Evolutionary conservation across 2,797 vertebrate species (phyloP), one percentile per base, ranked within the genome.

Genomic region (Erpetoichthys calabaricus): DNA sequence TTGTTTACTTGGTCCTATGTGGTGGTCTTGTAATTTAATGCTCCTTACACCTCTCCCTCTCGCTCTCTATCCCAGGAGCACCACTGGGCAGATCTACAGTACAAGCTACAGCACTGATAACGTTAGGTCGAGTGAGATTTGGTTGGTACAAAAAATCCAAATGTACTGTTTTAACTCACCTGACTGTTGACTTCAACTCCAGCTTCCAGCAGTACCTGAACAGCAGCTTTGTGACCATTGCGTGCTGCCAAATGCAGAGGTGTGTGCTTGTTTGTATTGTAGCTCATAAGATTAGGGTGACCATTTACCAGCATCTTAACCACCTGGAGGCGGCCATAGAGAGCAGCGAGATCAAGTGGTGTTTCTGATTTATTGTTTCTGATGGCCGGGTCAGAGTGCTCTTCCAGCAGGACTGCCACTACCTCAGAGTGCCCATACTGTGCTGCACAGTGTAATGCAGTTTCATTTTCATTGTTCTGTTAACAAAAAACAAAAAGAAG

Each of bases 401-500:
- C 94, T 69, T 93, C 90, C 2, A 98, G 82, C 57, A 98, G 82
- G 62, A 91, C 88, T 2, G 86, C 86, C 9, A 92, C 93, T 57
- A 97, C 94, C 63, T 96, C 94, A 0, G 91, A 88, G 79, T 98
- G 93, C 62, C 94, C 94, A 1, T 98, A 97, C 49, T 97, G 93
- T 51, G 94, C 94, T 0, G 93, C 92, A 59, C 94, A 98, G 71
- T 97, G 94, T 4, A 98, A 75, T 0, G 94, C 88, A 0, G 93
- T 97, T 76, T 98, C 94, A 55, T 88, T 90, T 82, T 98, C 92
- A 25, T 89, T 88, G 77, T 98, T 98, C 84, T 86, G 67, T 88
- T 86, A 57, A 61, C 74, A 67, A 53, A 49, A 52, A 63, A 66
- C 62, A 62, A 5, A 57, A 49, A 49, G n/a, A 49, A n/a, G n/a